These are phyloP conservation scores for Anguilla rostrata DNA, from an alignment of 2,113 vertebrate genomes.

Conservation along the genomic window DNA sequence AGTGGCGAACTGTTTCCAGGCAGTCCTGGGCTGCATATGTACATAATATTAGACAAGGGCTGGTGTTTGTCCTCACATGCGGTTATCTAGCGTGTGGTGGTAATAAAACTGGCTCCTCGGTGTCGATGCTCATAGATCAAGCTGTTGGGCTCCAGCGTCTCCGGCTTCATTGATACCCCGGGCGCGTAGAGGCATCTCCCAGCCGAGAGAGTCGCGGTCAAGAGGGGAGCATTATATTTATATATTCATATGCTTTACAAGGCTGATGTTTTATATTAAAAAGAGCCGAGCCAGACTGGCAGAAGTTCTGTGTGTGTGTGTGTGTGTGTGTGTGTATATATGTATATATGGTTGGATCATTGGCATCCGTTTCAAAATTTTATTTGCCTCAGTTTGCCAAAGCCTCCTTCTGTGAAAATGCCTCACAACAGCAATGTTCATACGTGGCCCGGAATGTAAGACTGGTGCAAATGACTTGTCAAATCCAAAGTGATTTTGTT, in stretches of 20 bases:
- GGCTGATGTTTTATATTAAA: slow-evolving; percentile 24
- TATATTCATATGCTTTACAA: slow-evolving; percentile 20
- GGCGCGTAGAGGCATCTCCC: not conserved
- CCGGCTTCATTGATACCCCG: slow-evolving; percentile 30
- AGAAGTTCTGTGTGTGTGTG: not conserved
- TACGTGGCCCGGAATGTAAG: not conserved
- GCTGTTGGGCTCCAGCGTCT: not conserved
- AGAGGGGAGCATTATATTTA: slow-evolving; percentile 18
- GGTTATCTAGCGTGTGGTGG: slow-evolving; percentile 19
- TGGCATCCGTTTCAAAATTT: not conserved
- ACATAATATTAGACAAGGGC: slow-evolving; percentile 28
- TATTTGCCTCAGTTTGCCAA: not conserved
- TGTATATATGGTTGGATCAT: not conserved
- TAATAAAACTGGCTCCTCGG: slow-evolving; percentile 24
- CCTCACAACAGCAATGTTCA: not conserved
- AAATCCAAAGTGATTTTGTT: not conserved
- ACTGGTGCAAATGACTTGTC: slow-evolving; percentile 2
- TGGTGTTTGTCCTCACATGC: slow-evolving; percentile 35
- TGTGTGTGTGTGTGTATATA: not conserved
- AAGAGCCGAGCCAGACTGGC: not conserved
- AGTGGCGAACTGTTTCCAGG: slow-evolving; percentile 49
- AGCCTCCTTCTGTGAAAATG: not conserved
- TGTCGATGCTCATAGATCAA: slow-evolving; percentile 30
- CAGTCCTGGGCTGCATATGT: slow-evolving; percentile 22
- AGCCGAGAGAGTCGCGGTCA: not conserved